Evolutionary conservation across 2,797 vertebrate species (phyloP).

Genomic region (Muscicapa striata): DNA sequence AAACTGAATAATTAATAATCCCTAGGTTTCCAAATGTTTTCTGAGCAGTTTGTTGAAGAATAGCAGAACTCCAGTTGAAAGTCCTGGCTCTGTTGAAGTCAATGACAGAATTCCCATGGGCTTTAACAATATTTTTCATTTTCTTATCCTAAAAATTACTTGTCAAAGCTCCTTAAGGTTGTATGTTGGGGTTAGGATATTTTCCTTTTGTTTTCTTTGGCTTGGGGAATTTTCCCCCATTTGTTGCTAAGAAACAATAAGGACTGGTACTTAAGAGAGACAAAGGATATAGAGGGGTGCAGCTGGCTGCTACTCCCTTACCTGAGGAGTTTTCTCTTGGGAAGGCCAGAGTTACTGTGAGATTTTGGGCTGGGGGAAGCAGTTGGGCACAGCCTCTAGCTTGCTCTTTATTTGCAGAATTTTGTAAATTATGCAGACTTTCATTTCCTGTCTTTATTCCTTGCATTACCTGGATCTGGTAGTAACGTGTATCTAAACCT

Average conservation of each 20-base stretch:
- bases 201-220: neutral
- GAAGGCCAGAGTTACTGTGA: neutral
- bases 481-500: neutral
- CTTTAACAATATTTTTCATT: neutral
- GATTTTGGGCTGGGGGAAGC: neutral
- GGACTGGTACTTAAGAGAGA: neutral
- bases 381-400: neutral
- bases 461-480: neutral
- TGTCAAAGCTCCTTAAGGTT: neutral
- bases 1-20: conserved; percentile 38
- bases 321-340: neutral
- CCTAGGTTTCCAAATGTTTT: neutral
- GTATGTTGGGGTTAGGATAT: neutral
- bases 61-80: neutral
- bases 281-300: neutral
- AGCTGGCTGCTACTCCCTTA: neutral
- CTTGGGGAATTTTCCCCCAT: neutral
- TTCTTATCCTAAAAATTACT: neutral
- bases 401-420: neutral
- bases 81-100: neutral
- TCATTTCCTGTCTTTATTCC: neutral
- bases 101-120: neutral
- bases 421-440: neutral
- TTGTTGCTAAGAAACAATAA: neutral
- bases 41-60: neutral